Conservation (phyloP, 37 sponge, comb jelly and placozoan species). For the Ianthella basta region DNA sequence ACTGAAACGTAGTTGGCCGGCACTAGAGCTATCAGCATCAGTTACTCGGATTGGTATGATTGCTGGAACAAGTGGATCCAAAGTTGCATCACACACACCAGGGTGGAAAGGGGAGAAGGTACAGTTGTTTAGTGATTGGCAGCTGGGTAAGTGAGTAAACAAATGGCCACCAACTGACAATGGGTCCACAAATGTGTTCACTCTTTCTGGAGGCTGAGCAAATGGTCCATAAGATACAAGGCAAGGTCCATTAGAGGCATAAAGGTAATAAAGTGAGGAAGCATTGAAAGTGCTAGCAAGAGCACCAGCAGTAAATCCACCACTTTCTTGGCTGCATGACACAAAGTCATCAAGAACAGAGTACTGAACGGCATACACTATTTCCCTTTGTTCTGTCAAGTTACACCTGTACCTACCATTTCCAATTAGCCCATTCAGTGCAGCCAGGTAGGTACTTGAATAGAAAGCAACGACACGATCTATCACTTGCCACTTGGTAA, state of each 20-base stretch:
- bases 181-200: conserved; percentile 46
- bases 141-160: conserved; percentile 21
- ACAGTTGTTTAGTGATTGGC: neutral
- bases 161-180: conserved; percentile 73
- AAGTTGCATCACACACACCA: conserved; percentile 55
- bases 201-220: conserved; percentile 7
- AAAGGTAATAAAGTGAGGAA: conserved; percentile 30
- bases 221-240: conserved; percentile 62
- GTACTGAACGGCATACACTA: conserved; percentile 33
- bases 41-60: conserved; percentile 35
- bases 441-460: conserved; percentile 48
- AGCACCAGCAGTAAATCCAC: conserved; percentile 64
- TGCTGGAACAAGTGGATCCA: conserved; percentile 47
- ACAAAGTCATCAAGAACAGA: conserved; percentile 51
- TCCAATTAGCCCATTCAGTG: conserved; percentile 66
- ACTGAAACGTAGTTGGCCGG: conserved; percentile 30
- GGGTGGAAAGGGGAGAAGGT: neutral
- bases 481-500: conserved; percentile 18
- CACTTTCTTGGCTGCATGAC: conserved; percentile 48
- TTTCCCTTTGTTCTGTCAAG: conserved; percentile 21
- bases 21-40: conserved; percentile 63
- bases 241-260: conserved; percentile 72
- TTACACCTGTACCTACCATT: conserved; percentile 55
- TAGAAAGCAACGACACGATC: conserved; percentile 47
- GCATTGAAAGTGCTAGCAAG: conserved; percentile 61